These are phyloP conservation scores for Pseudomyrmex gracilis DNA, from an alignment of 1,140 invertebrate genomes.

Conservation along the genomic window DNA sequence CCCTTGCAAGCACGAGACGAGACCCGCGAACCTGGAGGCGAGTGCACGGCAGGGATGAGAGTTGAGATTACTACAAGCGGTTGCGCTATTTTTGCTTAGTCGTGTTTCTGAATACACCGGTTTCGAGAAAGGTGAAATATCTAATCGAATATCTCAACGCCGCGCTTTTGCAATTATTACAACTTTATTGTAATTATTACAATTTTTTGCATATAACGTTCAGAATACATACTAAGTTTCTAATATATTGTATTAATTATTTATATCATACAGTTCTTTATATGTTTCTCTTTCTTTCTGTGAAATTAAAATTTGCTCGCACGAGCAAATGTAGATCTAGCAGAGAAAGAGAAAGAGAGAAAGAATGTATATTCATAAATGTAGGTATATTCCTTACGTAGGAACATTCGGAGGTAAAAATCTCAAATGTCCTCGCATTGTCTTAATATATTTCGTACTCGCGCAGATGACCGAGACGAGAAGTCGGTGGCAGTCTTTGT, in stretches of 20 bases:
- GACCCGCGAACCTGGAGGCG: neutral
- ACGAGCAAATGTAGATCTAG: neutral
- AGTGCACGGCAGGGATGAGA: slow-evolving; percentile 29
- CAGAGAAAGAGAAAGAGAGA: neutral
- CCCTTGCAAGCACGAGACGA: slow-evolving; percentile 43
- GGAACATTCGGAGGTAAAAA: slow-evolving; percentile 36
- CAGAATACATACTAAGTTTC: neutral
- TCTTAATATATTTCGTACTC: slow-evolving; percentile 60
- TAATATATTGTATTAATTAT: neutral
- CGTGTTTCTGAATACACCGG: slow-evolving; percentile 30
- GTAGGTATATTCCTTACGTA: neutral
- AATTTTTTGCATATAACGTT: neutral
- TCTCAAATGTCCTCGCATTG: slow-evolving; percentile 38
- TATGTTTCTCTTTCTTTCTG: neutral
- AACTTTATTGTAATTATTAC: slow-evolving; percentile 22
- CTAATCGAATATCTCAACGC: slow-evolving; percentile 46
- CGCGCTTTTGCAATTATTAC: slow-evolving; percentile 23
- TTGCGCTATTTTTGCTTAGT: slow-evolving; percentile 55
- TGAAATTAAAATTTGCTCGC: slow-evolving; percentile 9
- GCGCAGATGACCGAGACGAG: neutral
- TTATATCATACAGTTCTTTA: too few relatives aligned
- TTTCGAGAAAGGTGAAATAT: neutral
- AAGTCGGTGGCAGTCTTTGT: slow-evolving; percentile 43
- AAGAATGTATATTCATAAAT: neutral
- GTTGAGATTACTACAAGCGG: slow-evolving; percentile 40